phyloP scores from a whole-genome alignment of 2,888 invertebrate genomes.

The Bellardia bayeri region DNA sequence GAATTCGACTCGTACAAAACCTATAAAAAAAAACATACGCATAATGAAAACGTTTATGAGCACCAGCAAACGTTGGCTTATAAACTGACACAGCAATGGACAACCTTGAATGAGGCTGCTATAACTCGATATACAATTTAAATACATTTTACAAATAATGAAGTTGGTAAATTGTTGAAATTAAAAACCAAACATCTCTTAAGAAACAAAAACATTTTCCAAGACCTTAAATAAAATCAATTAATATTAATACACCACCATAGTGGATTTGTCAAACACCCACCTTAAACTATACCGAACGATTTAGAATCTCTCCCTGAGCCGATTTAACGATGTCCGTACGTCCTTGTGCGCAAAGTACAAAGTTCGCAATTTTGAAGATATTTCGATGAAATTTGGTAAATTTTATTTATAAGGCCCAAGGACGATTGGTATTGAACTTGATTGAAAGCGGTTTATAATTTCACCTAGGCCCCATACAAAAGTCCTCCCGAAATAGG shows the following conservation, averaged over 20 bases:
- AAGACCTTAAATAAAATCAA: constrained; percentile 31
- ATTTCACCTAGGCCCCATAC: too few relatives aligned
- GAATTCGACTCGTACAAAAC: constrained; percentile 36
- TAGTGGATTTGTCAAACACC: too few relatives aligned
- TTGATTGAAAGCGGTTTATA: too few relatives aligned
- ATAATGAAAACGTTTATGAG: constrained; percentile 36
- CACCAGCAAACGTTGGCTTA: not conserved
- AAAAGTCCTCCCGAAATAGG: too few relatives aligned
- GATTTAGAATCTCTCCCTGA: too few relatives aligned
- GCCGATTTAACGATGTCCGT: too few relatives aligned
- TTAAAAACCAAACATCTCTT: not conserved
- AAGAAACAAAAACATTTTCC: not conserved
- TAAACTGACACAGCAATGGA: constrained; percentile 8
- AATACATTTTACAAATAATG: not conserved
- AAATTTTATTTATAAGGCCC: too few relatives aligned
- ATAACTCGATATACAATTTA: not conserved
- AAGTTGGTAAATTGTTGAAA: not conserved
- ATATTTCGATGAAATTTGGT: too few relatives aligned
- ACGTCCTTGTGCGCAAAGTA: too few relatives aligned
- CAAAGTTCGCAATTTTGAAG: too few relatives aligned
- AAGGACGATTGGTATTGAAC: too few relatives aligned
- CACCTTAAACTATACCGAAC: too few relatives aligned
- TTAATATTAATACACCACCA: not conserved
- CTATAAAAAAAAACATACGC: not conserved
- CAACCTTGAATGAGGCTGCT: constrained; percentile 25